These are phyloP conservation scores for Morbakka virulenta DNA, from an alignment of 30 jellyfish, hydroid and myxozoan genomes.

Conservation along the genomic window DNA sequence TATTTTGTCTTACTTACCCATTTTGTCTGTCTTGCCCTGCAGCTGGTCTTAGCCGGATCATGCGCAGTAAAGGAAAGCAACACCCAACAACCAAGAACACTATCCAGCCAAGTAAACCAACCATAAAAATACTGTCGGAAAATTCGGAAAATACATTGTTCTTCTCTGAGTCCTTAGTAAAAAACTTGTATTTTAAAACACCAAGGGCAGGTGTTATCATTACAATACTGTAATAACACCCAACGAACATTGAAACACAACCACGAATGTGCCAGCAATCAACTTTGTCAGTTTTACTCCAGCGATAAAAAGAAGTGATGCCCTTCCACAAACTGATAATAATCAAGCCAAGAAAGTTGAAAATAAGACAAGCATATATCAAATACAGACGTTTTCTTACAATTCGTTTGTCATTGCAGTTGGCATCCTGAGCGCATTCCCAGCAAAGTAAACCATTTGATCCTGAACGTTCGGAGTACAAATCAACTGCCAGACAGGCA, in stretches of 20 bases:
- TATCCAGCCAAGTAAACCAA: slow-evolving; percentile 90
- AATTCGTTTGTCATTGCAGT: slow-evolving; percentile 72
- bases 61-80: slow-evolving; percentile 76
- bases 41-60: slow-evolving; percentile 76
- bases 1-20: not conserved
- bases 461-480: slow-evolving; percentile 76
- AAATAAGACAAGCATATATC: slow-evolving; percentile 56
- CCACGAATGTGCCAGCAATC: slow-evolving; percentile 98
- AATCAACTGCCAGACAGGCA: slow-evolving; percentile 77
- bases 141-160: slow-evolving; percentile 71
- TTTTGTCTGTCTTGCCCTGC: slow-evolving; percentile 39
- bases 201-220: slow-evolving; percentile 93
- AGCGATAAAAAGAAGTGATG: slow-evolving; percentile 85
- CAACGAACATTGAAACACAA: slow-evolving; percentile 90
- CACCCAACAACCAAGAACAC: slow-evolving; percentile 83
- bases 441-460: slow-evolving; percentile 80
- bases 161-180: slow-evolving; percentile 67
- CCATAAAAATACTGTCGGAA: slow-evolving; percentile 85
- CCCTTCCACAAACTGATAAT: slow-evolving; percentile 91
- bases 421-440: slow-evolving; percentile 95
- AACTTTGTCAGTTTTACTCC: slow-evolving; percentile 93
- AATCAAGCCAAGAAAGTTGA: slow-evolving; percentile 63
- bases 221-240: slow-evolving; percentile 61
- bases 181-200: slow-evolving; percentile 84
- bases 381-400: slow-evolving; percentile 61